phyloP scores from a whole-genome alignment of 1,140 invertebrate genomes.

The Tigriopus japonicus region DNA sequence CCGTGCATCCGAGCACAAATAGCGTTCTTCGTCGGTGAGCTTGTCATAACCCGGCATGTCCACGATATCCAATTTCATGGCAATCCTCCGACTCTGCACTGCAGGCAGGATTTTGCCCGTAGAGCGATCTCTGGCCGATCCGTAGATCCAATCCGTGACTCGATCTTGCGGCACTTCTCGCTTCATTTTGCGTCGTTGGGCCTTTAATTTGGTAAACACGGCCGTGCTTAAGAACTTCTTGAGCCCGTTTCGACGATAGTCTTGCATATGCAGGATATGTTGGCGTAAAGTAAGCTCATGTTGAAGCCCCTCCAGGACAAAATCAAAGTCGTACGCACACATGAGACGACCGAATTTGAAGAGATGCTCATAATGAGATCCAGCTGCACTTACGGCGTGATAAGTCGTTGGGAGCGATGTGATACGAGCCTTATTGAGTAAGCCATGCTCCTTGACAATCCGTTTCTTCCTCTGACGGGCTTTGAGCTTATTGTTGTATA shows the following conservation, averaged over 20 bases:
- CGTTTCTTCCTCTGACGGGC: constrained; percentile 47
- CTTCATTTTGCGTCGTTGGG: constrained; percentile 26
- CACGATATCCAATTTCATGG: constrained; percentile 49
- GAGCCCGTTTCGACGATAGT: constrained; percentile 49
- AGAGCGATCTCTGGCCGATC: not conserved
- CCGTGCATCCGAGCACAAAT: constrained; percentile 50
- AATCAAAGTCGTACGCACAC: constrained; percentile 49
- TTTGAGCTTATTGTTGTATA: constrained; percentile 46
- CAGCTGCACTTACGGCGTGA: constrained; percentile 21
- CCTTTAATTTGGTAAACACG: constrained; percentile 33
- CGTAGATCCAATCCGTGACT: not conserved
- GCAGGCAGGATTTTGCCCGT: constrained; percentile 2
- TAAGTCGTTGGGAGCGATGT: constrained; percentile 17
- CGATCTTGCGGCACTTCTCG: constrained; percentile 11
- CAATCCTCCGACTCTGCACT: constrained; percentile 21
- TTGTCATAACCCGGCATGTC: constrained; percentile 58
- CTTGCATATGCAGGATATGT: constrained; percentile 38
- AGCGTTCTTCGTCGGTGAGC: constrained; percentile 45
- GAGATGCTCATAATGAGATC: constrained; percentile 40
- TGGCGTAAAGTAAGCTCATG: constrained; percentile 42
- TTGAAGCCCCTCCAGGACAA: constrained; percentile 50
- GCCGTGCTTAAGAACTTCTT: constrained; percentile 38
- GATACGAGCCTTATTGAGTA: constrained; percentile 48
- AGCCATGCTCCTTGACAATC: constrained; percentile 54
- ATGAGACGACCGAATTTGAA: constrained; percentile 50